Evolutionary conservation across 2,113 vertebrate genomes (phyloP).

Genomic region (Oryzias curvinotus): DNA sequence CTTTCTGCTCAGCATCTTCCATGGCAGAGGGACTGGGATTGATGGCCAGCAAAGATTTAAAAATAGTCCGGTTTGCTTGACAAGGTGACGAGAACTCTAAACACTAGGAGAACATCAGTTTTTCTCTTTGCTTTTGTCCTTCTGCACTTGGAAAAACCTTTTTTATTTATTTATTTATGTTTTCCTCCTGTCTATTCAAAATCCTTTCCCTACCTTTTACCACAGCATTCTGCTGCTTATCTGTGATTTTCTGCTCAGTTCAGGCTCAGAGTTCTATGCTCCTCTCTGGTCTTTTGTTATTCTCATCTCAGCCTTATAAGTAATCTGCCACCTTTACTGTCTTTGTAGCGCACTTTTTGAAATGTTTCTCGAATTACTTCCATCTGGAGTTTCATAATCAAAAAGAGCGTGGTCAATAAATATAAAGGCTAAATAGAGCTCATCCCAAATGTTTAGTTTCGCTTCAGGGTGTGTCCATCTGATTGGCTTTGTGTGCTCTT

Average conservation of each 20-base stretch:
- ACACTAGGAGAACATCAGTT: slow-evolving; percentile 44
- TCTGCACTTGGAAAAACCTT: not conserved
- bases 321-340: too few species aligned
- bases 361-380: too few species aligned
- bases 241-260: too few species aligned
- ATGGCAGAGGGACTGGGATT: slow-evolving; percentile 72
- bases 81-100: slow-evolving; percentile 82
- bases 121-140: not conserved
- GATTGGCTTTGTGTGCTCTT: not conserved
- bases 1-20: slow-evolving; percentile 11
- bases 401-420: not conserved
- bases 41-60: slow-evolving; percentile 83
- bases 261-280: too few species aligned
- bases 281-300: too few species aligned
- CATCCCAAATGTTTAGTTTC: slow-evolving; percentile 2
- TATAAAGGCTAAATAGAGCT: not conserved
- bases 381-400: too few species aligned
- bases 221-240: too few species aligned
- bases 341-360: too few species aligned
- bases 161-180: too few species aligned
- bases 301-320: too few species aligned
- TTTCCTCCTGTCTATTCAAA: not conserved
- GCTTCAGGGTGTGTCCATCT: slow-evolving; percentile 6
- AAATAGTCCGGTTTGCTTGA: slow-evolving; percentile 81
- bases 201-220: too few species aligned